These are phyloP conservation scores for Bombus waltoni DNA, from an alignment of 1,140 invertebrate species.

Conservation along the genomic window DNA sequence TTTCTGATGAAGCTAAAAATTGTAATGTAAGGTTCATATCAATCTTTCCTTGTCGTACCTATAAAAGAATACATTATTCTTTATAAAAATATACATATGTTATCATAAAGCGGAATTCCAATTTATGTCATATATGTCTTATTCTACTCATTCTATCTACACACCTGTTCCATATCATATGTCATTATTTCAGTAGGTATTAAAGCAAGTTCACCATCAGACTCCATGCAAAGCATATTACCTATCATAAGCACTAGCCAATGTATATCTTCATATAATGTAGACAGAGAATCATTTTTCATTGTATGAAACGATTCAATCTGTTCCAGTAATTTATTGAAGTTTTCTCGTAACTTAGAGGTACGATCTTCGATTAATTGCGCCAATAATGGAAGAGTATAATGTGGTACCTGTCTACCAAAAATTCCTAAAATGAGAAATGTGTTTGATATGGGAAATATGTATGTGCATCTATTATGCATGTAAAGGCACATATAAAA, in stretches of 20 bases:
- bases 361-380: constrained; percentile 87
- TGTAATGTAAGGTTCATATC: constrained; percentile 81
- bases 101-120: background rate
- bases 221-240: constrained; percentile 88
- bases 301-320: constrained; percentile 84
- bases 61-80: constrained; percentile 29
- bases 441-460: background rate
- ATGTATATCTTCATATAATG: constrained; percentile 93
- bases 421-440: constrained; percentile 74
- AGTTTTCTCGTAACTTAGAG: constrained; percentile 84
- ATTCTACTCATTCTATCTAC: background rate
- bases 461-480: background rate
- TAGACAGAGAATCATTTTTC: constrained; percentile 83
- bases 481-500: constrained; percentile 28
- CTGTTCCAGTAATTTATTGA: constrained; percentile 85
- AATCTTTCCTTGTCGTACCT: constrained; percentile 70
- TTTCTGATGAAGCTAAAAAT: constrained; percentile 82
- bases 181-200: constrained; percentile 90
- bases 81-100: background rate
- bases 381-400: constrained; percentile 84
- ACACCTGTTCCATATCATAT: constrained; percentile 85
- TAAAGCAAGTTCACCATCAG: constrained; percentile 89
- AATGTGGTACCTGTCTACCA: constrained; percentile 82
- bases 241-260: constrained; percentile 93
- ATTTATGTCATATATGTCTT: background rate